A percentile compares a stretch with the other conserved stretches of the same genome.
These are phyloP conservation scores for Phylloscopus collybita DNA, from an alignment of 2,797 vertebrate species.

Conservation along the genomic window DNA sequence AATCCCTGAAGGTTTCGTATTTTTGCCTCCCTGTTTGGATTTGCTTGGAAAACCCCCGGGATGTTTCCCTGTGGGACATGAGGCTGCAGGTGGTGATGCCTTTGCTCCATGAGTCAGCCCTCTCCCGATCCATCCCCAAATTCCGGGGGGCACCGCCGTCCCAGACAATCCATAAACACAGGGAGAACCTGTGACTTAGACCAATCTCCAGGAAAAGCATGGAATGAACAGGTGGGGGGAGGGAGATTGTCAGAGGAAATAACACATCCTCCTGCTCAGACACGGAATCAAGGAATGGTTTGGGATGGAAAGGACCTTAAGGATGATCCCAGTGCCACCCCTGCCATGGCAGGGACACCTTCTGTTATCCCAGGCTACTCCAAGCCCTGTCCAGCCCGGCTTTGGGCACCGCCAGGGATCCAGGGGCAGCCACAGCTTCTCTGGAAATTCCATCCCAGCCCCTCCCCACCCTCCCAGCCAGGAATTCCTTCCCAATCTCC, in stretches of 20 bases:
- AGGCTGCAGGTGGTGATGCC: neutral
- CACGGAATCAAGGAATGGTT: neutral
- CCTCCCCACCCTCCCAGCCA: rapidly evolving
- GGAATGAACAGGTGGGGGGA: neutral
- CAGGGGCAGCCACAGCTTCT: neutral
- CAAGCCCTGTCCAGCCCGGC: neutral
- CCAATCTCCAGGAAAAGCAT: neutral
- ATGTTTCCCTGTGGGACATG: neutral
- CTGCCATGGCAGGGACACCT: neutral
- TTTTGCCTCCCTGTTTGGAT: neutral
- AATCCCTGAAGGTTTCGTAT: neutral
- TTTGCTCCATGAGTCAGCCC: neutral
- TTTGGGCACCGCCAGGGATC: neutral
- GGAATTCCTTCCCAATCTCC: neutral
- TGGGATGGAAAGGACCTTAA: neutral
- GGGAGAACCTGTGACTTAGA: neutral
- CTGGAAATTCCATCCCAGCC: neutral
- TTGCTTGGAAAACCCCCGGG: neutral
- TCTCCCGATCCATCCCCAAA: neutral
- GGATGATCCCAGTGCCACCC: neutral
- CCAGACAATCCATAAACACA: constrained; percentile 19
- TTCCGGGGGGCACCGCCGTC: neutral
- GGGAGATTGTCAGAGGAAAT: neutral
- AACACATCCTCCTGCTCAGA: too few relatives aligned
- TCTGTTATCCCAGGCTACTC: rapidly evolving